Percentiles rank a stretch among this genome's conserved stretches.
Evolutionary conservation across 2,888 invertebrate species (phyloP).

Genomic region (Drosophila ezoana): DNA sequence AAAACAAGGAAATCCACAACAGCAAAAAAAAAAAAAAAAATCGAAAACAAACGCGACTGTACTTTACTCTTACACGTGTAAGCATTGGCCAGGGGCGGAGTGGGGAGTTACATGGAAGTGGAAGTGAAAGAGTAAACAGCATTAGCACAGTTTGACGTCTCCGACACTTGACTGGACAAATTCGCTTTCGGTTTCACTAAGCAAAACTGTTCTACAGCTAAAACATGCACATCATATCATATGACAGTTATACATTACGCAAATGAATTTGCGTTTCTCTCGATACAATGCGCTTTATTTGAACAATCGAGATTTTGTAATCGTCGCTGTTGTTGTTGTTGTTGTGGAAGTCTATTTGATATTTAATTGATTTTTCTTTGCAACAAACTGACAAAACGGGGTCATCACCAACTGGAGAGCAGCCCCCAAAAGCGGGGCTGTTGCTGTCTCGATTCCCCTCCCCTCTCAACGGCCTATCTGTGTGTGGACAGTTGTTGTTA

Average conservation of each 20-base stretch:
- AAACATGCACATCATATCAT: slow-evolving; percentile 18
- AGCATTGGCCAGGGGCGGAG: neutral
- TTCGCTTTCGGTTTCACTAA: slow-evolving; percentile 67
- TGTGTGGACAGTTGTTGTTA: slow-evolving; percentile 40
- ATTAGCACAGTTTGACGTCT: slow-evolving; percentile 39
- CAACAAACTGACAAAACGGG: slow-evolving; percentile 50
- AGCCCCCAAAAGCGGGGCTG: slow-evolving; percentile 40
- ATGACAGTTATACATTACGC: slow-evolving; percentile 54
- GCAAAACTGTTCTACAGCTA: slow-evolving; percentile 53
- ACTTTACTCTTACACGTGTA: slow-evolving; percentile 46
- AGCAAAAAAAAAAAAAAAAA: slow-evolving; percentile 26
- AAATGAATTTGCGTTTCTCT: slow-evolving; percentile 46
- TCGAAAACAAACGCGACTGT: slow-evolving; percentile 57
- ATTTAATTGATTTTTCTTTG: slow-evolving; percentile 57
- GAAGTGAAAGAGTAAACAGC: slow-evolving; percentile 20
- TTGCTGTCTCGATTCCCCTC: slow-evolving; percentile 10
- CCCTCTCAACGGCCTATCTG: neutral
- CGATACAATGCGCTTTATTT: slow-evolving; percentile 21
- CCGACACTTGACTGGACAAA: slow-evolving; percentile 44
- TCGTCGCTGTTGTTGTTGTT: slow-evolving; percentile 2
- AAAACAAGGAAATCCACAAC: slow-evolving; percentile 68
- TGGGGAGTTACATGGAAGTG: neutral
- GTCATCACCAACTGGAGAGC: slow-evolving; percentile 46
- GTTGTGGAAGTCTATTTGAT: slow-evolving; percentile 41
- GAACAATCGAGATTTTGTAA: slow-evolving; percentile 47